These are phyloP conservation scores for Mnemiopsis leidyi DNA, from an alignment of 37 sponge, comb jelly and placozoan species.

Conservation along the genomic window DNA sequence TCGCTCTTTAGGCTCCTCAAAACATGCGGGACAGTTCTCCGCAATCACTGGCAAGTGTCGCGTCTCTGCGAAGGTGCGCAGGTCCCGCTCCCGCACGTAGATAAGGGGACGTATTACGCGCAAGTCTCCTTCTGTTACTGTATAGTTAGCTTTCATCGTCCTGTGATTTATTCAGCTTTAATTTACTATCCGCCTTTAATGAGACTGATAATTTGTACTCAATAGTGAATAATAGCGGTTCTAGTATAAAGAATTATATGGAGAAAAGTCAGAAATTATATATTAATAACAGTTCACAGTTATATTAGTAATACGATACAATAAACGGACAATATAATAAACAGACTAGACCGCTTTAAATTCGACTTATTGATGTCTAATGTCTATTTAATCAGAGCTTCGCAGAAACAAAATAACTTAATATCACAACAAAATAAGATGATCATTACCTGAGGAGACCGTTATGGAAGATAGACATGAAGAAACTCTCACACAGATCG, in stretches of 20 bases:
- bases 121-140: constrained; percentile 87
- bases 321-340: not conserved
- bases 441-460: constrained; percentile 71
- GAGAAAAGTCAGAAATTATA: not conserved
- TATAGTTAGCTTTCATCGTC: constrained; percentile 93
- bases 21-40: constrained; percentile 96
- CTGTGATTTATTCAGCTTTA: not conserved
- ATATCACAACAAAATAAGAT: too few species aligned
- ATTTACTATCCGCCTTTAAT: not conserved
- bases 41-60: constrained; percentile 82
- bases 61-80: constrained; percentile 78
- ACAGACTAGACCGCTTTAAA: not conserved
- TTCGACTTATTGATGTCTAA: too few species aligned
- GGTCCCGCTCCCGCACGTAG: constrained; percentile 83
- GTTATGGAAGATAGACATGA: constrained; percentile 90
- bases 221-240: too few species aligned
- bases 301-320: too few species aligned
- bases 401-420: too few species aligned
- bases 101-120: constrained; percentile 88
- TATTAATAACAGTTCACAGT: not conserved
- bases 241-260: too few species aligned
- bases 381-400: too few species aligned
- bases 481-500: constrained; percentile 89
- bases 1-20: constrained; percentile 91
- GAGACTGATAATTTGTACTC: not conserved